Evolutionary conservation across 2,797 vertebrate genomes (phyloP).

Genomic region (Molossus alvarezi): DNA sequence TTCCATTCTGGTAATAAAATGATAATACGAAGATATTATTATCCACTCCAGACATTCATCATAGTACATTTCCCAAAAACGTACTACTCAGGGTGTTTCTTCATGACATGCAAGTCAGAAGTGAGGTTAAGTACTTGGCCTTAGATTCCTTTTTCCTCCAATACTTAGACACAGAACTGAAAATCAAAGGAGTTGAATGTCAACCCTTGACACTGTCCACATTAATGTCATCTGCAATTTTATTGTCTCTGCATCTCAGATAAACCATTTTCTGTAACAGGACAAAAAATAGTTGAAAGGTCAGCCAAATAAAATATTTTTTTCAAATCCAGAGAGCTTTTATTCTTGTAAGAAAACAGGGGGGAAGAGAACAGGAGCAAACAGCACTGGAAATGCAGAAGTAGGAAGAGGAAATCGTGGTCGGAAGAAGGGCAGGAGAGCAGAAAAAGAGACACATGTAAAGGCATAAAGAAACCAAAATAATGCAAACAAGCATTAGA

Average conservation of each 20-base stretch:
- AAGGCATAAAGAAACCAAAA: constrained; percentile 20
- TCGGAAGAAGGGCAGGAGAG: background rate
- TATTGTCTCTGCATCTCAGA: constrained; percentile 14
- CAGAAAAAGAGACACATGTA: background rate
- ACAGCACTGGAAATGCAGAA: background rate
- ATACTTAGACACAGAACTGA: background rate
- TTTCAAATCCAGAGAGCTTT: background rate
- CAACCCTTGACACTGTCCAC: background rate
- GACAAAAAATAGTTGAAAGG: background rate
- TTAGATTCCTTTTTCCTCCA: constrained; percentile 51
- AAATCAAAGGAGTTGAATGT: constrained; percentile 69
- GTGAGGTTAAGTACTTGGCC: constrained; percentile 18
- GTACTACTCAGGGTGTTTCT: background rate
- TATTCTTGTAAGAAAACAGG: background rate
- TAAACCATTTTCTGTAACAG: background rate
- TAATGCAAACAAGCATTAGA: background rate
- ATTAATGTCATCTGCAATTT: background rate
- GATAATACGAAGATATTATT: constrained; percentile 79
- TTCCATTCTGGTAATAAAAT: constrained; percentile 81
- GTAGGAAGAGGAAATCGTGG: background rate
- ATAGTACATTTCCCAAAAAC: constrained; percentile 72
- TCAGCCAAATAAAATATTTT: background rate
- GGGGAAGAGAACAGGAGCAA: background rate
- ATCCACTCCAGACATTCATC: constrained; percentile 75
- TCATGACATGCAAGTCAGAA: constrained; percentile 54